phyloP scores from a whole-genome alignment of 2,888 invertebrate species.

The Crepidodera aurea region DNA sequence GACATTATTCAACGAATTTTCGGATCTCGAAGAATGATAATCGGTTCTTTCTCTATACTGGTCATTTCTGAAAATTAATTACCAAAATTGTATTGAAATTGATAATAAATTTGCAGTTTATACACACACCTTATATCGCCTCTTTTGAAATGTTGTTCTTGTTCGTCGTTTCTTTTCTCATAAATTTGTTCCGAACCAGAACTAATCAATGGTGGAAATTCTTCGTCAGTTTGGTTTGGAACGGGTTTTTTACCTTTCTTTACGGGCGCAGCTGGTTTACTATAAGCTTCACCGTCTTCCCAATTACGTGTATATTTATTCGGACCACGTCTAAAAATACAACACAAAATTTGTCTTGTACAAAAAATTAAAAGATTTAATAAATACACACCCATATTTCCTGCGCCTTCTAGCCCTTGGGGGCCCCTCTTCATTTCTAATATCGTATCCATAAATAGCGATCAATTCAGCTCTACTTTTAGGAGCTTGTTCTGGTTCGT shows the following conservation, averaged over 20 bases:
- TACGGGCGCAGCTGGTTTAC: slow-evolving; percentile 62
- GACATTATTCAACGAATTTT: slow-evolving; percentile 21
- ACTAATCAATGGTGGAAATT: slow-evolving; percentile 49
- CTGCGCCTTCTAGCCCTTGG: slow-evolving; percentile 86
- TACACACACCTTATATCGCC: neutral
- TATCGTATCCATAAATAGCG: slow-evolving; percentile 91
- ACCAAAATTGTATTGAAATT: too few species aligned
- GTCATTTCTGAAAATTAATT: slow-evolving; percentile 28
- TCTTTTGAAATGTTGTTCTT: neutral
- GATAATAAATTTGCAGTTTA: too few species aligned
- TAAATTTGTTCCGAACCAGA: neutral
- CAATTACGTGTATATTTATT: slow-evolving; percentile 92
- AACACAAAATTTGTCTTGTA: neutral
- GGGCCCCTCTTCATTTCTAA: slow-evolving; percentile 90
- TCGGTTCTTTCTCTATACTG: slow-evolving; percentile 21
- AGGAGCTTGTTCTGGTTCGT: slow-evolving; percentile 82
- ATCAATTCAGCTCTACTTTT: slow-evolving; percentile 87
- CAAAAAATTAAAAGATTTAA: neutral
- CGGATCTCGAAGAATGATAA: slow-evolving; percentile 24
- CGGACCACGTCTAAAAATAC: slow-evolving; percentile 76
- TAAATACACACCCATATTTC: slow-evolving; percentile 76
- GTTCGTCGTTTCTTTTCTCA: neutral
- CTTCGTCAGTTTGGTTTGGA: slow-evolving; percentile 46
- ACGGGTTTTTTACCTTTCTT: slow-evolving; percentile 44
- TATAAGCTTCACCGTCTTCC: slow-evolving; percentile 92